A percentile compares a stretch with the other conserved stretches of the same genome.
These are phyloP conservation scores for Calosoma granatense DNA, from an alignment of 1,140 invertebrate species.

Conservation along the genomic window DNA sequence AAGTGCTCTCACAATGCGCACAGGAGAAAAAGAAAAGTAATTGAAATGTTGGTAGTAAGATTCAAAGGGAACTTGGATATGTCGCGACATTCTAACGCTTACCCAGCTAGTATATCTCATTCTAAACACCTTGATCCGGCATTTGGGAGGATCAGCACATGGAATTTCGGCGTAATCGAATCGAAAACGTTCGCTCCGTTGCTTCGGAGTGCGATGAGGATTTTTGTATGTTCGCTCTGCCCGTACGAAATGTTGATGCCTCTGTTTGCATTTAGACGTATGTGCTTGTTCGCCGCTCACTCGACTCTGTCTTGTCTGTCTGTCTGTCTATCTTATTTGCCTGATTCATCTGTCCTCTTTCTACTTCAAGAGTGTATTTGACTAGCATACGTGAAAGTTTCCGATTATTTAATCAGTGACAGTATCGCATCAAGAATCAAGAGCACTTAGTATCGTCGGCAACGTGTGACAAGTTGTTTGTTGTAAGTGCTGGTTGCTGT, in stretches of 20 bases:
- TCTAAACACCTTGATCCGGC: background rate
- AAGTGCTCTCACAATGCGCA: background rate
- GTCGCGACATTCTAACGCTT: background rate
- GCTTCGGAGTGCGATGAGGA: background rate
- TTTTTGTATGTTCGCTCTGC: background rate
- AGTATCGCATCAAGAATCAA: no score
- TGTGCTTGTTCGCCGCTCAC: no score
- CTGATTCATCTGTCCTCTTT: no score
- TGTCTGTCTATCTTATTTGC: no score
- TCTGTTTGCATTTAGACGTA: background rate
- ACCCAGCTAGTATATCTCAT: background rate
- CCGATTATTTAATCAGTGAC: no score
- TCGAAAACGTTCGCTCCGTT: background rate
- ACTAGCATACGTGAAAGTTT: no score
- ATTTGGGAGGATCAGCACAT: background rate
- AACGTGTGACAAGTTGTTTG: no score
- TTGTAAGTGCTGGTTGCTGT: no score
- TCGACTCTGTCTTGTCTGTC: no score
- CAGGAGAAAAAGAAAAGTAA: background rate
- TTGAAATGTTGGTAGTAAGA: background rate
- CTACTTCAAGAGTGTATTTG: no score
- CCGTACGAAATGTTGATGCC: background rate
- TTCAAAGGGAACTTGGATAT: background rate
- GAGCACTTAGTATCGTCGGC: no score
- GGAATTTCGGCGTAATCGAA: conserved; percentile 3